These are phyloP conservation scores for Cebuella pygmaea DNA, from an alignment of 2,797 vertebrate genomes.

Conservation along the genomic window DNA sequence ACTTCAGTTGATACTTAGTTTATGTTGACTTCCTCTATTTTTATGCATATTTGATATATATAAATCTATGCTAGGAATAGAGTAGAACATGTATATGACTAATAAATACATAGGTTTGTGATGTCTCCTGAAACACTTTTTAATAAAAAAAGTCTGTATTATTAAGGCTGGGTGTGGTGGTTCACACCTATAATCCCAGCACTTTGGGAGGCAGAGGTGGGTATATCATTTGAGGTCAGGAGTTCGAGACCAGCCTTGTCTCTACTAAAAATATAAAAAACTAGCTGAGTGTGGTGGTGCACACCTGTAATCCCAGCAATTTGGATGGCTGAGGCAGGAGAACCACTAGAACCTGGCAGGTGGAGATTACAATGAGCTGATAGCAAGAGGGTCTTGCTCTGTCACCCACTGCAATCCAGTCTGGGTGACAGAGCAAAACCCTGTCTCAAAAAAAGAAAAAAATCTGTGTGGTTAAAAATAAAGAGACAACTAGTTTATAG, in stretches of 20 bases:
- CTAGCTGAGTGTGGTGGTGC: not conserved
- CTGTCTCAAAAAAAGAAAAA: not conserved
- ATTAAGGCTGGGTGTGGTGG: not conserved
- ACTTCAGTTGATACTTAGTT: not conserved
- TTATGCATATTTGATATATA: not conserved
- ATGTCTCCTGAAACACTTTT: not conserved
- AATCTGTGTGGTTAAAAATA: not conserved
- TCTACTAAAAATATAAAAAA: not conserved
- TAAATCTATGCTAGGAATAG: not conserved
- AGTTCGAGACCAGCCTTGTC: not conserved
- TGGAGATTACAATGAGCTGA: not conserved
- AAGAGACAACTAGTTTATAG: not conserved
- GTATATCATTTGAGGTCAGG: not conserved
- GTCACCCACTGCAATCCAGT: not conserved
- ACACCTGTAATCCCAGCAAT: not conserved
- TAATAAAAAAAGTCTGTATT: not conserved
- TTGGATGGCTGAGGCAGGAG: not conserved
- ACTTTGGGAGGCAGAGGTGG: not conserved
- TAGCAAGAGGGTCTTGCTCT: too few species aligned
- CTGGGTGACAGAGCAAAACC: not conserved
- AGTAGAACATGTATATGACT: not conserved
- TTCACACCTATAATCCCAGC: not conserved
- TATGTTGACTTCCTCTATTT: constrained; percentile 1
- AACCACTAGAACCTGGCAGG: not conserved
- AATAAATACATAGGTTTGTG: not conserved